These are phyloP conservation scores for Paracanthobrama guichenoti DNA, from an alignment of 2,113 vertebrate species.

Conservation along the genomic window DNA sequence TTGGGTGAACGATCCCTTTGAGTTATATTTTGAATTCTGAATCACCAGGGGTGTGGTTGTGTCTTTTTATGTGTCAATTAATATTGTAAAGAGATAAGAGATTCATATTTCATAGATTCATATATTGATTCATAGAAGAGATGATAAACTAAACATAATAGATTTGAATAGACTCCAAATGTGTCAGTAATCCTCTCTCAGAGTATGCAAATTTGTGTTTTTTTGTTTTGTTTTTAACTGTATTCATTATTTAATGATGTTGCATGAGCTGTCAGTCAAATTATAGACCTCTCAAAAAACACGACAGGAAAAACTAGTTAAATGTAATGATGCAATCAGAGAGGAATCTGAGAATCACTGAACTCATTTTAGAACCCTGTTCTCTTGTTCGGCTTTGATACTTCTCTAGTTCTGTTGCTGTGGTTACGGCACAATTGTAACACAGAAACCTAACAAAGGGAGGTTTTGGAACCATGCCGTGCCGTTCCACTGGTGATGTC, in stretches of 20 bases:
- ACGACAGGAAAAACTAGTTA: neutral
- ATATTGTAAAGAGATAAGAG: neutral
- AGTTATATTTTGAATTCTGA: neutral
- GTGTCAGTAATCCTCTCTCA: neutral
- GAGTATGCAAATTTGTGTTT: neutral
- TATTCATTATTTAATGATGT: neutral
- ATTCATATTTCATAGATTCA: neutral
- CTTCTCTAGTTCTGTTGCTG: slow-evolving; percentile 15
- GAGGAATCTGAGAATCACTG: neutral
- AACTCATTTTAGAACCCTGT: neutral
- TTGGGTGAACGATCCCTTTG: no score
- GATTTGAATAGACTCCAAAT: neutral
- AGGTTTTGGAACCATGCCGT: neutral
- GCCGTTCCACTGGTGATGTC: slow-evolving; percentile 19
- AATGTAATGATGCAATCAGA: neutral
- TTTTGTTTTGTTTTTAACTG: neutral
- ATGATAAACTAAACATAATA: neutral
- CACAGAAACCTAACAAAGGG: slow-evolving; percentile 32
- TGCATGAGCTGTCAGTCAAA: neutral
- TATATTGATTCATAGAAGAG: neutral
- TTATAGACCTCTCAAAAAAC: neutral
- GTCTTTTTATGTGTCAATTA: neutral
- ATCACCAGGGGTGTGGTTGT: neutral
- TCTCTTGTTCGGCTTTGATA: neutral
- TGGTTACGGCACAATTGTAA: neutral